Base-by-base conservation (phyloP, 2,888 invertebrate genomes). In the Pyrrhosoma nymphula region DNA sequence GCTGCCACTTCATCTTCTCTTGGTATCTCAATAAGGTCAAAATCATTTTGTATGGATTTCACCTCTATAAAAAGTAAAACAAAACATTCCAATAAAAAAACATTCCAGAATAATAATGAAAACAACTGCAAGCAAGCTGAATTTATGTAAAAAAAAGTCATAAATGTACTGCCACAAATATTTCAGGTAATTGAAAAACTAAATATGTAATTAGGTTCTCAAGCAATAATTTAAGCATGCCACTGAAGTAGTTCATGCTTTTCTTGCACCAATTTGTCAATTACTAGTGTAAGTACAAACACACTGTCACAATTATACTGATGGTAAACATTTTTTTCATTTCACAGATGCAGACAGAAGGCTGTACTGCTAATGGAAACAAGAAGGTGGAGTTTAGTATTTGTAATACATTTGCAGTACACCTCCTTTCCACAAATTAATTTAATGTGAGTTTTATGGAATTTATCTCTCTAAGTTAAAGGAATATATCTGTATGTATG, bases 1-100 rank as follows among this genome's bases (percentile, higher is more conserved):
- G 98, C 97, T 0, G 98, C 98, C 96, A 99, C 97, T 96, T 98
- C 97, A 20, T 97, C 97, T 96, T 99, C 99, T 95, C 98, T 97
- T 55, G 98, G 97, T 10, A 99, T 97, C 47, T 97, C 97, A 56
- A 98, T 97, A 0, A 97, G 97, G 95, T 98, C 97, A 96, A 98
- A 98, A 96, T 98, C 97, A 88, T 97, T 97, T 96, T 98, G 98
- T 96, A 98, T 98, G 89, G 97, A 97, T 96, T 98, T 97, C 82
- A 98, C 97, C 97, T 98, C 98, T 98, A 96, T 95, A 97, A 97
- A 95, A 95, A 95, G 14, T 26, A 69, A 82, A 95, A 95, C 18
- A 96, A 95, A 90, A 95, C 91, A 89, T 95, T 93, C 90, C 82
- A 89, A 95, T 56, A 18, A 4, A 95, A 95, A 56, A 96, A 95